Conservation (phyloP, 2,113 vertebrate genomes). For the Lophura nycthemera region DNA sequence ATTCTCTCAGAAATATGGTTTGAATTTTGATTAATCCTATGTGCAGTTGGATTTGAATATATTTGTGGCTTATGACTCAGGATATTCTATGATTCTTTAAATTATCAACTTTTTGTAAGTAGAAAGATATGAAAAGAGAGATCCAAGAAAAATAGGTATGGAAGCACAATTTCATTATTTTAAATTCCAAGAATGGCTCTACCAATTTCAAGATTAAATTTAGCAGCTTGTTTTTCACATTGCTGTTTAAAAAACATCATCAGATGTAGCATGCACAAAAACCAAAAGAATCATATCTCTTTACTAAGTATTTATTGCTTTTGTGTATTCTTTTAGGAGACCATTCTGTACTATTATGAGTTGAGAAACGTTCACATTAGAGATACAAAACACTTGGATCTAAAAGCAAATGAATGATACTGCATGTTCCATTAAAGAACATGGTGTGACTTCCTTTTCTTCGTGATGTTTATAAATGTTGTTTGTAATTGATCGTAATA, state of each 20-base stretch:
- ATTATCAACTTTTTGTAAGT: not conserved
- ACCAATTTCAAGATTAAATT: not conserved
- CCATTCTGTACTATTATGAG: no score
- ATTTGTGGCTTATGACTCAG: no score
- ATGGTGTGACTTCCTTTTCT: no score
- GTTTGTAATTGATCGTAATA: no score
- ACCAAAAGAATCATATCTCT: not conserved
- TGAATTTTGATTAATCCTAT: no score
- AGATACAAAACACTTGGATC: no score
- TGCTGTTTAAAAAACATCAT: not conserved
- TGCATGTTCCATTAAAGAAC: no score
- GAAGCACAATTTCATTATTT: not conserved
- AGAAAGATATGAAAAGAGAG: not conserved
- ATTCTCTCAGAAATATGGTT: not conserved
- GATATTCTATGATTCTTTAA: no score
- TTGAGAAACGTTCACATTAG: no score
- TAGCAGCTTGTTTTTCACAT: not conserved
- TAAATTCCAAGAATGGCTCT: not conserved
- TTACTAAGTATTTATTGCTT: not conserved
- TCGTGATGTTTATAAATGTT: no score
- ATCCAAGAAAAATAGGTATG: not conserved
- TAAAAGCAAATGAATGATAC: no score
- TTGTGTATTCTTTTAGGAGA: not conserved
- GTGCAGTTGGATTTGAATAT: no score
- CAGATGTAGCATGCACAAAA: not conserved